These are phyloP conservation scores for Tipula confusa DNA, from an alignment of 2,888 invertebrate genomes.

Conservation along the genomic window DNA sequence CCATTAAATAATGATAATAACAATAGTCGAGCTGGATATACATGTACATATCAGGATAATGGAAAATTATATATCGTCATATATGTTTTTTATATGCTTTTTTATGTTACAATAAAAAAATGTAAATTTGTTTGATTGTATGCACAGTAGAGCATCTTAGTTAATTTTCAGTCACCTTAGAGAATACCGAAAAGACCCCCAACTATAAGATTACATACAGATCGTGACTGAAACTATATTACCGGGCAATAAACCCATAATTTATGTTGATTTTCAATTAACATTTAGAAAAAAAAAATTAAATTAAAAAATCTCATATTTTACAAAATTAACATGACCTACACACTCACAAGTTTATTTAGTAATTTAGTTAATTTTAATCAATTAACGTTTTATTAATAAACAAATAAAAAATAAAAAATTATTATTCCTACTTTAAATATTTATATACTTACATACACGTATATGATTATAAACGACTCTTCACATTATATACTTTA, in stretches of 20 bases:
- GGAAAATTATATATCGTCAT: too few species aligned
- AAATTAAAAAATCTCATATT: neutral
- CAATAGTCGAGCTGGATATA: neutral
- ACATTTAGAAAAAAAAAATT: neutral
- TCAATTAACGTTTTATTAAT: neutral
- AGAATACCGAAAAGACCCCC: neutral
- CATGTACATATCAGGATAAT: neutral
- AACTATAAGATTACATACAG: neutral
- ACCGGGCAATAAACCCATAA: neutral
- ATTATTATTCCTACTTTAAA: neutral
- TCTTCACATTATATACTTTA: too few species aligned
- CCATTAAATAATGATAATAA: slow-evolving; percentile 1
- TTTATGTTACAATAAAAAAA: neutral
- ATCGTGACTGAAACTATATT: neutral
- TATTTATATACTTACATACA: too few species aligned
- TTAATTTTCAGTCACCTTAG: neutral
- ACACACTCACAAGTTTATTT: neutral
- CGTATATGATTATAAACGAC: neutral
- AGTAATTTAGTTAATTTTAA: neutral
- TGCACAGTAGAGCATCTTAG: neutral
- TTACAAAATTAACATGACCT: neutral
- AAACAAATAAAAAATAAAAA: neutral
- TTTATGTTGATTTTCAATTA: neutral
- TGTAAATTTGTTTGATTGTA: too few species aligned
- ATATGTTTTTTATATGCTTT: neutral